Evolutionary conservation across 2,888 invertebrate genomes (phyloP).

Genomic region (Clivina fossor): DNA sequence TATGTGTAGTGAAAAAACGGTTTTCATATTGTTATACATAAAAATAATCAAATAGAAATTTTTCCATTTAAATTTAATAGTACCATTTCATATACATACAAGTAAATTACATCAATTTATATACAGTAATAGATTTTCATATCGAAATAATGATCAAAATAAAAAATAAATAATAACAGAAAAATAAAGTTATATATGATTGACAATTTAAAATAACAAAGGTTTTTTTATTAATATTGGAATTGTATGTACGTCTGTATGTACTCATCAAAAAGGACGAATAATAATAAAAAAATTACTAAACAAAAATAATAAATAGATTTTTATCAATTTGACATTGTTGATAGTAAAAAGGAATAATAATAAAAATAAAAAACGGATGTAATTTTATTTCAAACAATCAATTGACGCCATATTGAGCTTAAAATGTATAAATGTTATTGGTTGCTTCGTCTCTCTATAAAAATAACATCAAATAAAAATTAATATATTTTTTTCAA

Average conservation of each 20-base stretch:
- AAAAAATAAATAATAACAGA: neutral
- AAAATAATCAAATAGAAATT: conserved; percentile 15
- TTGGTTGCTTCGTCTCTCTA: no score
- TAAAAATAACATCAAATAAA: no score
- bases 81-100: neutral
- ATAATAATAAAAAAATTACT: conserved; percentile 1
- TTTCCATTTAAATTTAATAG: neutral
- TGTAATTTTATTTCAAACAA: conserved; percentile 22
- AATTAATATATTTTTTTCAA: no score
- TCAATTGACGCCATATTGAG: no score
- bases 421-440: no score
- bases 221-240: neutral
- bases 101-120: neutral
- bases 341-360: conserved; percentile 9
- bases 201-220: no score
- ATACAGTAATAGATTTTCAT: neutral
- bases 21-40: neutral
- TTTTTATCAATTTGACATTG: conserved; percentile 19
- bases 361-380: conserved; percentile 25
- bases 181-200: no score
- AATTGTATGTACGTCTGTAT: neutral
- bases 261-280: neutral
- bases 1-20: neutral
- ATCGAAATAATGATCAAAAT: neutral
- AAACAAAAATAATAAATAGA: conserved; percentile 27